phyloP scores from a whole-genome alignment of 2,113 vertebrate genomes.

The Protobothrops flavoviridis region DNA sequence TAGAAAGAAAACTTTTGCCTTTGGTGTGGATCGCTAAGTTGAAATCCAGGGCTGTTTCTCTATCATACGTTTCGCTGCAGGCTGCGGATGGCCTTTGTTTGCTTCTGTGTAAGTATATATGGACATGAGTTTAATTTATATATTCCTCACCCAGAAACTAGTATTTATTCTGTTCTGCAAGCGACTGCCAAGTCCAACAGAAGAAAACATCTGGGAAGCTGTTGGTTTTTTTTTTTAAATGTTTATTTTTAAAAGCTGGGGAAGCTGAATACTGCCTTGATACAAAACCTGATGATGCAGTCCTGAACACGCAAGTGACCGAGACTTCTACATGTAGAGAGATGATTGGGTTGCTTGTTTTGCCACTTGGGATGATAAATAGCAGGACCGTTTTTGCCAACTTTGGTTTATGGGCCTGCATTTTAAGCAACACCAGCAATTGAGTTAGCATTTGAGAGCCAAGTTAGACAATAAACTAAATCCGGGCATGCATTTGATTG shows the following conservation, averaged over 20 bases:
- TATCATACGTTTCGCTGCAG: background rate
- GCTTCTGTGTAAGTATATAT: background rate
- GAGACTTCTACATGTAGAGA: background rate
- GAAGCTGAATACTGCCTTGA: conserved; percentile 30
- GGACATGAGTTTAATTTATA: background rate
- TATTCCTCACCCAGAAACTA: conserved; percentile 13
- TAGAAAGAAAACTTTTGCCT: background rate
- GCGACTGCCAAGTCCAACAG: conserved; percentile 45
- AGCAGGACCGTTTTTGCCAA: background rate
- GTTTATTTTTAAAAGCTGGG: conserved; percentile 17
- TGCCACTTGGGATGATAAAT: conserved; percentile 11
- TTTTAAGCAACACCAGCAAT: background rate
- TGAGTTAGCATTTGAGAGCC: background rate
- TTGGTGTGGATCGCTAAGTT: background rate
- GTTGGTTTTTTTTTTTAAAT: conserved; percentile 20
- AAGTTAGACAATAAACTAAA: background rate
- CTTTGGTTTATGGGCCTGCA: background rate
- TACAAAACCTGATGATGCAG: conserved; percentile 18
- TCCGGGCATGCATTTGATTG: background rate
- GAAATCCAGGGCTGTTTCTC: background rate
- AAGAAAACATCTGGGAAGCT: conserved; percentile 42
- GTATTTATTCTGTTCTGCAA: conserved; percentile 34
- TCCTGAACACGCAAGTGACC: background rate
- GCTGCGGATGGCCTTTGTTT: background rate
- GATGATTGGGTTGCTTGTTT: background rate